Evolutionary conservation across 1,140 invertebrate genomes (phyloP).

Genomic region (Zaprionus gabonicus): DNA sequence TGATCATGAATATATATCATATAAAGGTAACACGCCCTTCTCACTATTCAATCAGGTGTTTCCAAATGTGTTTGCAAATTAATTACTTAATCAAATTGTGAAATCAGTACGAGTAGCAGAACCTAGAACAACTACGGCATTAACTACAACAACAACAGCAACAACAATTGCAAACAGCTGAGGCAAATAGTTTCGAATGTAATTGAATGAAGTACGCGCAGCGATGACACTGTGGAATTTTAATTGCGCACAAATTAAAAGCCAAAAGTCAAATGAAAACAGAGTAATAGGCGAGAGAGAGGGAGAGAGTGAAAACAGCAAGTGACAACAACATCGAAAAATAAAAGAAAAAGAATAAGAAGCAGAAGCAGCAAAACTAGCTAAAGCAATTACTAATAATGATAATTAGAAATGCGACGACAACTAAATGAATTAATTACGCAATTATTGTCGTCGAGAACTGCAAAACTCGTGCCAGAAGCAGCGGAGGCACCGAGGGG

Average conservation of each 20-base stretch:
- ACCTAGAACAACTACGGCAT: background rate
- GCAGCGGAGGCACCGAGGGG: background rate
- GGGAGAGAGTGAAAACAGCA: constrained; percentile 7
- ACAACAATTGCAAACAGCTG: background rate
- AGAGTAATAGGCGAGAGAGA: background rate
- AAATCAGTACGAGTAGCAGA: background rate
- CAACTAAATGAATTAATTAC: constrained; percentile 55
- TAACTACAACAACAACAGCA: background rate
- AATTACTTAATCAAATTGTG: background rate
- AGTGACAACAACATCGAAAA: background rate
- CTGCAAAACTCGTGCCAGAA: constrained; percentile 3
- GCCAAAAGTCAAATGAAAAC: constrained; percentile 17
- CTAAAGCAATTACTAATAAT: constrained; percentile 40
- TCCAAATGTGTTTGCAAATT: background rate
- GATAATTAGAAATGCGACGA: constrained; percentile 44
- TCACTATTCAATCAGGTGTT: background rate
- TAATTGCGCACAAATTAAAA: constrained; percentile 44
- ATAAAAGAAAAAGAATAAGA: background rate
- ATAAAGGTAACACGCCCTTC: background rate
- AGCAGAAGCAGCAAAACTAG: background rate
- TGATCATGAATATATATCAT: too few relatives aligned
- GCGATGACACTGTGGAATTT: constrained; percentile 40
- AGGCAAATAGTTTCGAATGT: constrained; percentile 21
- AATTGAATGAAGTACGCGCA: constrained; percentile 38
- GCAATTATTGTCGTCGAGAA: constrained; percentile 34